Conservation (phyloP, 2,113 vertebrate genomes). For the Collichthys lucidus region DNA sequence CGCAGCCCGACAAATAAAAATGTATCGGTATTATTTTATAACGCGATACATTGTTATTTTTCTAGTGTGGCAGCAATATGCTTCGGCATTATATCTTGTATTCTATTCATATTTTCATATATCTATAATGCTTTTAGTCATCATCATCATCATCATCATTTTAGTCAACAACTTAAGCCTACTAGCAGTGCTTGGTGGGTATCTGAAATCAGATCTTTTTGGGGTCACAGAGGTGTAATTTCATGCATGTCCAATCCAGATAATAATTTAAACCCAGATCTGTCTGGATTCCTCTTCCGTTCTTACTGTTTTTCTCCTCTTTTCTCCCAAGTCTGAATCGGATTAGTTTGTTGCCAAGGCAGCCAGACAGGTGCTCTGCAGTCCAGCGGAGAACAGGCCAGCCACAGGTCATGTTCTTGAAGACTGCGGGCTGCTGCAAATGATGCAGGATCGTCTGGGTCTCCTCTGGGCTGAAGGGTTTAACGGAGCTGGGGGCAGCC, state of each 20-base stretch:
- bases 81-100: neutral
- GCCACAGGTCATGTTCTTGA: constrained; percentile 87
- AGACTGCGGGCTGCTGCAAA: constrained; percentile 89
- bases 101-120: neutral
- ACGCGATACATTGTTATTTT: no score
- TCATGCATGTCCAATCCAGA: neutral
- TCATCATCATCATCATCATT: neutral
- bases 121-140: neutral
- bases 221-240: neutral
- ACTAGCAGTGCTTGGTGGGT: neutral
- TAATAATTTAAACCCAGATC: constrained; percentile 1
- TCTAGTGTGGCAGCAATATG: no score
- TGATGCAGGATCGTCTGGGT: constrained; percentile 85
- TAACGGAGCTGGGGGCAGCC: constrained; percentile 63
- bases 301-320: constrained; percentile 82
- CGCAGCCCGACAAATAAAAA: no score
- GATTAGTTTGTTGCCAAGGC: constrained; percentile 84
- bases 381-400: constrained; percentile 93
- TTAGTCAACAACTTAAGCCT: neutral
- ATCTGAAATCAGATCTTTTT: neutral
- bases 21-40: no score
- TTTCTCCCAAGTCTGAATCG: constrained; percentile 90
- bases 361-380: constrained; percentile 81
- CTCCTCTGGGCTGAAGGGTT: constrained; percentile 90
- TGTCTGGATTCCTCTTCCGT: neutral